Evolutionary conservation across 1,140 invertebrate species (phyloP), one percentile per base, ranked within the genome.

Genomic region (Lasaia peninsularis): DNA sequence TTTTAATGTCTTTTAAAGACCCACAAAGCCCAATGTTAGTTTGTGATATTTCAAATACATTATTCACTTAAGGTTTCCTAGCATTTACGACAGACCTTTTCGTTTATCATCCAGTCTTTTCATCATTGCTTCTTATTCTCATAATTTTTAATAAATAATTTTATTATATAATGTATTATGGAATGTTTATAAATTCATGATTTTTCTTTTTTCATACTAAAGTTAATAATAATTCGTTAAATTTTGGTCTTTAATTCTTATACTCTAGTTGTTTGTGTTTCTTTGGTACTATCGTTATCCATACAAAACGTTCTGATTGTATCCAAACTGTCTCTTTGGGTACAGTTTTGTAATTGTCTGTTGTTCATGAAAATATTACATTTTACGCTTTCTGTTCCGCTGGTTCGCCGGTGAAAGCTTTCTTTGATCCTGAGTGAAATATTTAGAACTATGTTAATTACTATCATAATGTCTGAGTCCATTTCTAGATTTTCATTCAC

Each of bases 381-480:
- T 44, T 44, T 20, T 9, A 44, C 14, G 8, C 37, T 44, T 20
- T 44, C 16, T 18, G 16, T 44, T 44, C 37, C 37, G 16, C 37
- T 44, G 37, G 37, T 18, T 44, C 14, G 16, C 18, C 16, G 37
- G 37, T 44, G 37, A 10, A 44, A 44, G 16, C 37, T 44, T 16
- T 44, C 40, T 44, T 44, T 44, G 16, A 44, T 44, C 40, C 40
- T 44, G 40, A 44, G 37, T 44, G 37, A 44, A 44, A 44, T 20
- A 44, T 44, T 44, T 18, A 44, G 6, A 44, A 44, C 37, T 44
- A 16, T 16, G 18, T 44, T 44, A 44, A 44, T 18, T 18, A 10
- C 4, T 44, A 44, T 24, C 24, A 24, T 24, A 24, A 7, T 24
- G 4, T 18, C 16, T 11, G 14, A 44, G 16, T 3, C 14, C 37